Conservation (phyloP, 2,888 invertebrate genomes). For the Chrysodeixis includens region DNA sequence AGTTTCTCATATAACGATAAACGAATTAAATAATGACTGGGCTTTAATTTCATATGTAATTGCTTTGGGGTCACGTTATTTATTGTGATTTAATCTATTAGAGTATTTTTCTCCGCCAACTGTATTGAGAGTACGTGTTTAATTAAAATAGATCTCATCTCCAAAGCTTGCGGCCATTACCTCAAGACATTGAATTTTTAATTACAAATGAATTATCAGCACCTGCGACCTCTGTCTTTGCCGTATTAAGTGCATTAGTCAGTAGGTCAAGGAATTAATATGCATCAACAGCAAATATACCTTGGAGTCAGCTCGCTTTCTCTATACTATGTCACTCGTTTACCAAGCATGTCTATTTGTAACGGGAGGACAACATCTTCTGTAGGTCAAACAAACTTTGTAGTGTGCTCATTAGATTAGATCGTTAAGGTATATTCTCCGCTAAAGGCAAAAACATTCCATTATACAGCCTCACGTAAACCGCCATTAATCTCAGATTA, state of each 20-base stretch:
- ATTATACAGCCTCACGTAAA: slow-evolving; percentile 28
- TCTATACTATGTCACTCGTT: slow-evolving; percentile 65
- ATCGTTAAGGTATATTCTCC: slow-evolving; percentile 39
- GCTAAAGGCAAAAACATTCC: slow-evolving; percentile 46
- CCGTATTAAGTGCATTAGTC: slow-evolving; percentile 55
- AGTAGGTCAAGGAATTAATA: slow-evolving; percentile 68
- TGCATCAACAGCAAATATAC: slow-evolving; percentile 60
- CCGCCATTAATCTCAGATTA: slow-evolving; percentile 27
- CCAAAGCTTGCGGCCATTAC: slow-evolving; percentile 17
- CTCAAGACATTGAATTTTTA: slow-evolving; percentile 27
- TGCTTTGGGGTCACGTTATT: neutral
- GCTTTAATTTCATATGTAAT: neutral
- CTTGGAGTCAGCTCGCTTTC: slow-evolving; percentile 60
- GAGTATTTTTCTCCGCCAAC: neutral
- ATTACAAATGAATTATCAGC: slow-evolving; percentile 59
- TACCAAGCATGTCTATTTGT: slow-evolving; percentile 59
- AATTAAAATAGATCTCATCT: neutral
- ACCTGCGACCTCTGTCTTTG: slow-evolving; percentile 57
- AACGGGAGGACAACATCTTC: slow-evolving; percentile 69
- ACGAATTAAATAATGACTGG: neutral
- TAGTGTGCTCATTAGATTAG: slow-evolving; percentile 60
- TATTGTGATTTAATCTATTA: neutral
- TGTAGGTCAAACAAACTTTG: slow-evolving; percentile 63
- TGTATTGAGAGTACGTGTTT: slow-evolving; percentile 13
- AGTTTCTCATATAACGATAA: neutral